These are phyloP conservation scores for Diarsia brunnea DNA, from an alignment of 2,888 invertebrate genomes.

Conservation along the genomic window DNA sequence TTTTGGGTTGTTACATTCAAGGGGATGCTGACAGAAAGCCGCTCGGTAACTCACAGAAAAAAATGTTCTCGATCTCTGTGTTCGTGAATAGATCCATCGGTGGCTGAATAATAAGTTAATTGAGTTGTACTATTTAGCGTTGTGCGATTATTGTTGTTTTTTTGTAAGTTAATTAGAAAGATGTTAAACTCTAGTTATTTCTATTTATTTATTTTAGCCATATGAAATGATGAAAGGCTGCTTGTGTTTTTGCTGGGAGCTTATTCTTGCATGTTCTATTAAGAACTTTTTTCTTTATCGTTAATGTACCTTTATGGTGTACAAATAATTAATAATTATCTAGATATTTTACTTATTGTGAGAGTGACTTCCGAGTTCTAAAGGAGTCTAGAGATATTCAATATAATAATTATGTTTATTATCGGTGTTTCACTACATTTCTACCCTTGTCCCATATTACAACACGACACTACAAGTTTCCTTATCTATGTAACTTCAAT, in stretches of 20 bases:
- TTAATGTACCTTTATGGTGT: no score
- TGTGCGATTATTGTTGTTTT: constrained; percentile 52
- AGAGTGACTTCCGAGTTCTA: not conserved
- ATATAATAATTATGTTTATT: no score
- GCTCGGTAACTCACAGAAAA: constrained; percentile 69
- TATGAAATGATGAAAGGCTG: not conserved
- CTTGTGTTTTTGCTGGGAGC: not conserved
- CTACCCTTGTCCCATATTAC: not conserved
- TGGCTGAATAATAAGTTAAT: constrained; percentile 75
- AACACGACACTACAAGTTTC: not conserved
- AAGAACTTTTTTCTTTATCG: no score
- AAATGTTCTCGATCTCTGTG: constrained; percentile 78
- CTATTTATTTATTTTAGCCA: not conserved
- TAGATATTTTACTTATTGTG: no score
- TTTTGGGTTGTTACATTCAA: constrained; percentile 87
- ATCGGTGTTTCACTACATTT: not conserved
- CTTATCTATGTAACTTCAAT: not conserved
- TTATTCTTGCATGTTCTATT: not conserved
- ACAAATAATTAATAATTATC: no score
- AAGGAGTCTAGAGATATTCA: not conserved
- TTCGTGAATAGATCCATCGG: constrained; percentile 78
- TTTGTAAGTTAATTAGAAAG: constrained; percentile 68
- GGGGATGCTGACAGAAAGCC: constrained; percentile 78
- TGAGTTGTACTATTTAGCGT: constrained; percentile 63
- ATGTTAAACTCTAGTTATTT: constrained; percentile 16